Base-by-base conservation (phyloP, 2,888 invertebrate species). In the Subacronicta megacephala region DNA sequence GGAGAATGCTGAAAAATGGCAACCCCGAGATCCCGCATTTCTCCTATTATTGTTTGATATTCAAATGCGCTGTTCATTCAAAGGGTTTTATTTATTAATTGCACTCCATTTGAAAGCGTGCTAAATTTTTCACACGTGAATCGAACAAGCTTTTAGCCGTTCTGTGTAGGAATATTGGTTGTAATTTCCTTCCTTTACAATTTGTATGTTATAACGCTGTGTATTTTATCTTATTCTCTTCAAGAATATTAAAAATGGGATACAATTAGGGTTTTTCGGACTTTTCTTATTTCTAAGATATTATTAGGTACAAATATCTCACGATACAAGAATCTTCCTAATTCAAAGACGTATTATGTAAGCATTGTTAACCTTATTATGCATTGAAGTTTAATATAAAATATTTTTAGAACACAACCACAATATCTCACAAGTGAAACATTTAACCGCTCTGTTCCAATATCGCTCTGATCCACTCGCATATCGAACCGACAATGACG, bases 1-100 rank as follows among this genome's bases (percentile, higher is more conserved):
- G 35, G 42, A 70, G 49, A 59, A 63, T 74, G 44, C 57, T 70
- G 59, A 71, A 74, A 72, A 70, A 77, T 66, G 77, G 75, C 75
- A 74, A 63, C 75, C 54, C 77, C 18, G 33, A 52, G 40, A 51
- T 40, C 41, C 57, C 41, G 26, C 31, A 44, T 41, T 52, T 60
- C 56, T 57, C 50, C 40, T 60, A 62, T 62, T 60, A 56, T 75
- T 78, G 72, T 77, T 81, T 74, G 74, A 71, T 78, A 82, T 81
- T 80, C 78, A 82, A 81, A 81, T 82, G 62, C 52, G 73, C 17
- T 67, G 72, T 73, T 70, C 77, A 77, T 78, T 75, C 63, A 70
- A 64, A 72, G 70, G 62, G 46, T 60, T 66, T 62, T 62, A 65
- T 60, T 62, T 67, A 75, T 63, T 61, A 53, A 62, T 67, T 67